phyloP scores from a whole-genome alignment of 2,888 invertebrate genomes.

The Cantharis lateralis region DNA sequence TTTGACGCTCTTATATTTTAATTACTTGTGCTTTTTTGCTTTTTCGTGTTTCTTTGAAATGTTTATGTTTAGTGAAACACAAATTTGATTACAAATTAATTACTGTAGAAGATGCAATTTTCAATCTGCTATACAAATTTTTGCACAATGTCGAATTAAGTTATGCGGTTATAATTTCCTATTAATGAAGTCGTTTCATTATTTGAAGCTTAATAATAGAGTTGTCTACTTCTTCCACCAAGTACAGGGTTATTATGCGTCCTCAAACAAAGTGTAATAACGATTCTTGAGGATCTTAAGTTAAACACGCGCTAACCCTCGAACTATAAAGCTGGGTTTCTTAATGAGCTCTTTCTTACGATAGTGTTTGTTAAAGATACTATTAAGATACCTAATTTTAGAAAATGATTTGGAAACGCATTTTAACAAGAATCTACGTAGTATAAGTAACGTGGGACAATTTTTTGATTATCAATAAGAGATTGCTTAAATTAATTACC shows the following conservation, averaged over 20 bases:
- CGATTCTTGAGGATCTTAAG: constrained; percentile 16
- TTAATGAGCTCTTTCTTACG: constrained; percentile 17
- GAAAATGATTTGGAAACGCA: constrained; percentile 7
- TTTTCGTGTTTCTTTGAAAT: not conserved
- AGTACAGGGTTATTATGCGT: not conserved
- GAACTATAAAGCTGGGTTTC: constrained; percentile 13
- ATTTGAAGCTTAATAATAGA: not conserved
- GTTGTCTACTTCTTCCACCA: not conserved
- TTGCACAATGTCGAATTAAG: not conserved
- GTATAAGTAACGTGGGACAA: not conserved
- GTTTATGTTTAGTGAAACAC: not conserved
- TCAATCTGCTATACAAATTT: not conserved
- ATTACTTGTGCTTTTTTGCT: not conserved
- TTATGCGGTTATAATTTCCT: not conserved
- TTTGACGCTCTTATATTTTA: not conserved
- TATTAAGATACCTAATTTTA: constrained; percentile 8
- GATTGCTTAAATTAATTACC: constrained; percentile 5
- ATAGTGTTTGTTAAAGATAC: constrained; percentile 7
- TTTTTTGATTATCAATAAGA: not conserved
- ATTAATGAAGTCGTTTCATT: not conserved
- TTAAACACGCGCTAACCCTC: constrained; percentile 10
- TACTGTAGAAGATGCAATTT: not conserved
- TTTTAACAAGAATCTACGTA: not conserved
- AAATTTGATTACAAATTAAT: not conserved
- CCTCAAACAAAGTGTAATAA: constrained; percentile 9